Conservation (phyloP, 2,888 invertebrate species). For the Siphlonurus alternatus region DNA sequence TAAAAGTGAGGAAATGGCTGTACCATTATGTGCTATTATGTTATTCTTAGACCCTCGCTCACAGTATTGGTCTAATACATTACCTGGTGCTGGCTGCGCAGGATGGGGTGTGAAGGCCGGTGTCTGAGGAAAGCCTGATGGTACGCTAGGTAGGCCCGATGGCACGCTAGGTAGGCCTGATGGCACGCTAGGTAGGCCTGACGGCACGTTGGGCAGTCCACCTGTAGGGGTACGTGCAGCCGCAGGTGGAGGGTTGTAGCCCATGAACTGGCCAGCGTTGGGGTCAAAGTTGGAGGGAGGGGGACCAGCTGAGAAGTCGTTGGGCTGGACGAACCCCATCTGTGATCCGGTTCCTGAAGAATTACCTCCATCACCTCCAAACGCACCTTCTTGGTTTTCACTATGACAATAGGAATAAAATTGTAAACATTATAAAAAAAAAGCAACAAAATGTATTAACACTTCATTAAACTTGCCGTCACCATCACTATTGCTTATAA, state of each 20-base stretch:
- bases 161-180: background rate
- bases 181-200: background rate
- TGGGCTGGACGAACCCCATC: background rate
- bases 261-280: background rate
- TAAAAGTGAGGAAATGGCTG: no score
- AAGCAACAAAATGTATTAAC: no score
- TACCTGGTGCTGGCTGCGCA: background rate
- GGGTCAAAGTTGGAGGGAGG: background rate
- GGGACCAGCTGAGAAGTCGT: background rate
- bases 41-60: no score
- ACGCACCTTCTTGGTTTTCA: background rate
- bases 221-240: background rate
- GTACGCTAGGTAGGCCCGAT: background rate
- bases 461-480: background rate
- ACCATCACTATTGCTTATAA: background rate
- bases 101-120: background rate
- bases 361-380: background rate
- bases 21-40: no score
- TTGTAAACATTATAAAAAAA: no score
- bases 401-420: no score
- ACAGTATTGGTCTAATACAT: no score
- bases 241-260: background rate
- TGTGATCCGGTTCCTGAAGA: background rate
- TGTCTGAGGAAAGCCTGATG: background rate
- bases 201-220: background rate